A percentile compares a stretch with the other conserved stretches of the same genome.
phyloP scores from a whole-genome alignment of 2,113 vertebrate species.

The Poeciliopsis retropinna region DNA sequence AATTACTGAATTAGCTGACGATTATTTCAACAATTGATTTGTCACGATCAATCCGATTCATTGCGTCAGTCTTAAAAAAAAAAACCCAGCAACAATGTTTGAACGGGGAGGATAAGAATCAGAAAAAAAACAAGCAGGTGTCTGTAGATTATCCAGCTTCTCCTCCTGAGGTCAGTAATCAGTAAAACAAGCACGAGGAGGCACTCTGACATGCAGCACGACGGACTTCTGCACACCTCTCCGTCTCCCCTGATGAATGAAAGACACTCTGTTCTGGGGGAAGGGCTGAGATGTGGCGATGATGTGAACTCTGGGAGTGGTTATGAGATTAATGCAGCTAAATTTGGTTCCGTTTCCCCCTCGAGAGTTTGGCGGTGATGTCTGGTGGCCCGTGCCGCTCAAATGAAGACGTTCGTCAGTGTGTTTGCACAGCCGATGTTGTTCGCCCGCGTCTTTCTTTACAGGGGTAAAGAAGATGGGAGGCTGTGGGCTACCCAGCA shows the following conservation, averaged over 20 bases:
- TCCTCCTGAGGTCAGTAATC: neutral
- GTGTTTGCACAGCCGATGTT: constrained; percentile 40
- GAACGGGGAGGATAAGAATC: neutral
- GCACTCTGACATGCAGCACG: neutral
- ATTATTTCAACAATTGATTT: too few relatives aligned
- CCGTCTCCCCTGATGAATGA: constrained; percentile 29
- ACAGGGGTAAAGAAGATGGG: constrained; percentile 25
- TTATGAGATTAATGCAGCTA: constrained; percentile 53
- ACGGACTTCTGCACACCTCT: neutral
- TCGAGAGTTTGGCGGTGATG: constrained; percentile 35
- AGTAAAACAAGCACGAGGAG: neutral
- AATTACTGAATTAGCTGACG: too few relatives aligned
- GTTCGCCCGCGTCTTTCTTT: constrained; percentile 51
- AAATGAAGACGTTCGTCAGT: constrained; percentile 40
- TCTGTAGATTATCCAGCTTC: neutral
- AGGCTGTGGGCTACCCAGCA: constrained; percentile 47
- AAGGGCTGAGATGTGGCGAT: constrained; percentile 38
- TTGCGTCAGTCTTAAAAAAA: too few relatives aligned
- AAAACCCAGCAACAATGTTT: neutral
- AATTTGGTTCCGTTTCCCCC: constrained; percentile 49
- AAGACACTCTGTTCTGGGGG: constrained; percentile 38
- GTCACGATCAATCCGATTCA: too few relatives aligned
- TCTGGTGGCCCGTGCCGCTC: constrained; percentile 10
- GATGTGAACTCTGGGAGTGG: constrained; percentile 44
- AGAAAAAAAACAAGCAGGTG: neutral